phyloP scores from a whole-genome alignment of 2,797 vertebrate genomes.

The Falco columbarius region DNA sequence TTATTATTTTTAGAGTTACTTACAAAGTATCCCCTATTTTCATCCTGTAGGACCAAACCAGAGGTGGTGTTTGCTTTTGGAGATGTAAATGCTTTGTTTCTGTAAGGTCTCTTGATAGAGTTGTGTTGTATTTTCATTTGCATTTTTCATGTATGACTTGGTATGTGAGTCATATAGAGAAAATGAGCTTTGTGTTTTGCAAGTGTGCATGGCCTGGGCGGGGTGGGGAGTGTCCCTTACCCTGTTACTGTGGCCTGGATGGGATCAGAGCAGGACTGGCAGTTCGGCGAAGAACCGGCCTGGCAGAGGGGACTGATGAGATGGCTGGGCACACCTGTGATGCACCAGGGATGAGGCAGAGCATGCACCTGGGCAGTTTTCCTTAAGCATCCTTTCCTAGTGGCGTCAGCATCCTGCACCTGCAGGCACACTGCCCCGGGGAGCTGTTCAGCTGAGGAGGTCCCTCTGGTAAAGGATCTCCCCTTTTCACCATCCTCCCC shows the following conservation, averaged over 20 bases:
- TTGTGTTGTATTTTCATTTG: not conserved
- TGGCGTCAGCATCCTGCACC: not conserved
- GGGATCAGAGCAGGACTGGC: accelerated
- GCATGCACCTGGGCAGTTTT: accelerated
- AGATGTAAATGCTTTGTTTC: not conserved
- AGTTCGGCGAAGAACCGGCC: not conserved
- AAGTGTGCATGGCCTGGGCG: not conserved
- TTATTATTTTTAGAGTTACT: not conserved
- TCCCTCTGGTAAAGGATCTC: not conserved
- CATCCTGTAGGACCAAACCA: not conserved
- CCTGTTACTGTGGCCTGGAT: accelerated
- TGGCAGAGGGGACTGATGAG: not conserved
- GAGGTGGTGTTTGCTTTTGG: not conserved
- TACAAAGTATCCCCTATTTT: not conserved
- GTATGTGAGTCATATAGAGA: not conserved
- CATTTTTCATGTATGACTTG: not conserved
- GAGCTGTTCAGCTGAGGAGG: not conserved
- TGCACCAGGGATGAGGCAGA: not conserved
- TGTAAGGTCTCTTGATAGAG: not conserved
- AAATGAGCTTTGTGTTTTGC: not conserved
- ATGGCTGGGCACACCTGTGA: not conserved
- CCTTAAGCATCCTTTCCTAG: not conserved
- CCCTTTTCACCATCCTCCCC: not conserved
- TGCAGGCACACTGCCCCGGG: not conserved
- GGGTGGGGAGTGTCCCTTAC: not conserved